A percentile compares a stretch with the other conserved stretches of the same genome.
Evolutionary conservation across 2,113 vertebrate species (phyloP).

Genomic region (Mystacornis crossleyi): DNA sequence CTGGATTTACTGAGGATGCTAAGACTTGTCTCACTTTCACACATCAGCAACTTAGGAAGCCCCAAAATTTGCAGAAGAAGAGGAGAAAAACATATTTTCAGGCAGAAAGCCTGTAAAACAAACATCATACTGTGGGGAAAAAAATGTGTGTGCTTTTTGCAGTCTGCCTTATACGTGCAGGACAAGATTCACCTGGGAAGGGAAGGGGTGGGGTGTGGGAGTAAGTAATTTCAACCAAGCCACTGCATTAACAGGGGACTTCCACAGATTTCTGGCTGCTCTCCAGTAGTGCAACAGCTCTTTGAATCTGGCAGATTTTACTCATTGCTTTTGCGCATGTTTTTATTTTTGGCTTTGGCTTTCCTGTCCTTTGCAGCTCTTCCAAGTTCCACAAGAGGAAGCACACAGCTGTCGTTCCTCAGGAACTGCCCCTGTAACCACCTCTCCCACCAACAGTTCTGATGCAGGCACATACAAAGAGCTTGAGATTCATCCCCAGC

Average conservation of each 20-base stretch:
- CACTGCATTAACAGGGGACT: neutral
- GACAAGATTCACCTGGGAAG: conserved; percentile 19
- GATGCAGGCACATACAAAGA: neutral
- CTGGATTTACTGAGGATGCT: neutral
- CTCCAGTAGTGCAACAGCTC: neutral
- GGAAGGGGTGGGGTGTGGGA: neutral
- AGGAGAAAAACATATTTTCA: neutral
- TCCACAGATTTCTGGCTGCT: conserved; percentile 8
- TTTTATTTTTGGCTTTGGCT: conserved; percentile 52
- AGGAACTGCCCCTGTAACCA: neutral
- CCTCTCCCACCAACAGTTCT: neutral
- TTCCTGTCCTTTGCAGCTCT: neutral
- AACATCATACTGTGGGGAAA: neutral
- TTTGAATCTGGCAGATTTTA: conserved; percentile 20
- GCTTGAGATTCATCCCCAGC: neutral
- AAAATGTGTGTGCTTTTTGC: neutral
- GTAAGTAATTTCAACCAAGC: neutral
- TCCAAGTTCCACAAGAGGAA: conserved; percentile 43
- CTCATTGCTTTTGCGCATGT: neutral
- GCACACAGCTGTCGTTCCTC: conserved; percentile 17
- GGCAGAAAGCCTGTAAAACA: neutral
- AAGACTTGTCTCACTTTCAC: neutral
- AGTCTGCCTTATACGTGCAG: neutral
- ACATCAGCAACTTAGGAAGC: neutral
- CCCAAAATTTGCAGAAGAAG: neutral